A percentile compares a stretch with the other conserved stretches of the same genome.
Conservation (phyloP, 2,113 vertebrate genomes). For the Onychorhynchus coronatus region DNA sequence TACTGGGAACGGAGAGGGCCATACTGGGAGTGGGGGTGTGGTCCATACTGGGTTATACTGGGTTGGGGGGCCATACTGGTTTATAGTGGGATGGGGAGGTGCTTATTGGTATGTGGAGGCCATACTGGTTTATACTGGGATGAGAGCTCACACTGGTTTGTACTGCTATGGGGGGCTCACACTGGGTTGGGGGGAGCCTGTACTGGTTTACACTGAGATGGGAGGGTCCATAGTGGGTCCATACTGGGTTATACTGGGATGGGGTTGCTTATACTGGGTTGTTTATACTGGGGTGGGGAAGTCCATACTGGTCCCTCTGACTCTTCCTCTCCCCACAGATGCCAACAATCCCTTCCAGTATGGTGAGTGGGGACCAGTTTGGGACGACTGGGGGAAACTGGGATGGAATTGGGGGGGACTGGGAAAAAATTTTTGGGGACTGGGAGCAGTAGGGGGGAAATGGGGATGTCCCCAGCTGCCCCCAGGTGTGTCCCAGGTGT, state of each 20-base stretch:
- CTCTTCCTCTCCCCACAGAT: not conserved
- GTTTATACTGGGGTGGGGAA: not conserved
- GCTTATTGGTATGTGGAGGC: no score
- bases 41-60: not conserved
- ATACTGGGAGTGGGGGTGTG: no score
- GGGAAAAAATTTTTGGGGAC: no score
- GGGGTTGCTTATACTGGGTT: not conserved
- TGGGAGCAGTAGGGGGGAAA: no score
- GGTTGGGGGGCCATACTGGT: not conserved
- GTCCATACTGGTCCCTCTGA: not conserved
- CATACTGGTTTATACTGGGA: not conserved
- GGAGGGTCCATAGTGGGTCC: no score
- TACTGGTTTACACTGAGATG: no score
- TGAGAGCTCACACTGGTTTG: not conserved
- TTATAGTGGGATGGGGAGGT: not conserved
- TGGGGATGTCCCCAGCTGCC: no score
- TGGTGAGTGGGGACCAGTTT: not conserved
- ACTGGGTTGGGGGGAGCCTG: not conserved
- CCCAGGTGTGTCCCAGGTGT: no score
- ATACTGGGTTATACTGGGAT: not conserved
- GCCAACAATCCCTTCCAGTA: not conserved
- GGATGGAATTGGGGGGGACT: no score
- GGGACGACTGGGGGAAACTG: not conserved
- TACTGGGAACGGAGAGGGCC: not conserved
- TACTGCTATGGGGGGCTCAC: not conserved